Percentiles rank a stretch among this genome's conserved stretches.
Evolutionary conservation across 2,113 vertebrate species (phyloP).

Genomic region (Daphoenositta chrysoptera): DNA sequence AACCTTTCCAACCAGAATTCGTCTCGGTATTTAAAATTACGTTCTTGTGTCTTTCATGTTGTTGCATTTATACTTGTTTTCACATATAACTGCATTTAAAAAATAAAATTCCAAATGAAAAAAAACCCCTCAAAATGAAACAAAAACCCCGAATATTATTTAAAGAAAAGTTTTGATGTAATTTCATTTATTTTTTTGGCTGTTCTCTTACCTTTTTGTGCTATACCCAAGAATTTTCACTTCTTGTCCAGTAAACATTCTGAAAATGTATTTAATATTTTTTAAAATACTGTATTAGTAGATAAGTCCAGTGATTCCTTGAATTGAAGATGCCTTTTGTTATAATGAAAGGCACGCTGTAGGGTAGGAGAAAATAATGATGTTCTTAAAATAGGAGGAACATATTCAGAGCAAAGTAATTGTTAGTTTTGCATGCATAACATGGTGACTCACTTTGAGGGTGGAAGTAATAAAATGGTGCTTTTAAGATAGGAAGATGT

Average conservation of each 20-base stretch:
- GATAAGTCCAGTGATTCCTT: background rate
- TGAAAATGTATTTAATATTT: background rate
- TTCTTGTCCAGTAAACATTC: background rate
- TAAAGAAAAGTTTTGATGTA: background rate
- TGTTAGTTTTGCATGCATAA: constrained; percentile 12
- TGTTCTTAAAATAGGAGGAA: constrained; percentile 43
- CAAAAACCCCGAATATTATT: background rate
- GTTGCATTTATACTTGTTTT: background rate
- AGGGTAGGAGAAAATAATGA: background rate
- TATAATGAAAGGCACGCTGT: background rate
- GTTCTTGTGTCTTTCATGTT: accelerated
- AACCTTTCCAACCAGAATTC: background rate
- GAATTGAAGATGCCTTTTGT: background rate
- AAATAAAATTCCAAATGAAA: background rate
- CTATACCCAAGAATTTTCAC: background rate
- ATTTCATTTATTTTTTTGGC: background rate
- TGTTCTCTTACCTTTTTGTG: background rate
- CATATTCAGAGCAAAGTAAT: constrained; percentile 15
- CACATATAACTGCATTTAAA: background rate
- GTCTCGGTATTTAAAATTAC: background rate
- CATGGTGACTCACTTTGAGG: background rate
- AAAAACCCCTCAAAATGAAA: background rate
- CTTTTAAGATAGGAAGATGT: background rate
- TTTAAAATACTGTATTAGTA: background rate
- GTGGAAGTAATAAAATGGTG: constrained; percentile 26